Evolutionary conservation across 2,797 vertebrate genomes (phyloP).

Genomic region (Hirundo rustica): DNA sequence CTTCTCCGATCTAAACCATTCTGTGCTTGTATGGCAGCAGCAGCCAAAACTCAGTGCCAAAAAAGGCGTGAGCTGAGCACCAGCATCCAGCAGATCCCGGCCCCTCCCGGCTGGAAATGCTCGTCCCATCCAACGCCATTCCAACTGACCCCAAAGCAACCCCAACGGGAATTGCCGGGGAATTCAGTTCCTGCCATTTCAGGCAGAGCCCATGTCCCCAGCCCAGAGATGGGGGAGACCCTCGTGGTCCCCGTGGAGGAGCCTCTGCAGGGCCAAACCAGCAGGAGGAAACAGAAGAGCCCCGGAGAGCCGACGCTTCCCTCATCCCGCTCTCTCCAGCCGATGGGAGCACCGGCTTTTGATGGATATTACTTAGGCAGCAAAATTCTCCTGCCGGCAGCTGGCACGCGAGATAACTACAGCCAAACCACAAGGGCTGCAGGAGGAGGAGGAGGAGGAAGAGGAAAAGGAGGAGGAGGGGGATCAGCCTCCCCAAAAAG

Average conservation of each 20-base stretch:
- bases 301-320: background rate
- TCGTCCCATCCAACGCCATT: background rate
- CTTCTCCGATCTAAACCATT: background rate
- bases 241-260: background rate
- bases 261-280: background rate
- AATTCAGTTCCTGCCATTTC: background rate
- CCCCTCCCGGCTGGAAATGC: background rate
- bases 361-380: background rate
- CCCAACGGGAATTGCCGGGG: rapidly evolving
- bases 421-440: background rate
- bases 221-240: rapidly evolving
- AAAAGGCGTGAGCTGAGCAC: background rate
- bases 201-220: background rate
- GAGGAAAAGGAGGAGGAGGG: background rate
- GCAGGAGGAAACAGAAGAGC: background rate
- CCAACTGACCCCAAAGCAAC: rapidly evolving
- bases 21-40: background rate
- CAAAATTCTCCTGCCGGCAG: background rate
- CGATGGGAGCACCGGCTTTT: background rate
- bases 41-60: background rate
- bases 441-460: background rate
- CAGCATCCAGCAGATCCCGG: background rate
- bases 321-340: background rate
- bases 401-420: background rate
- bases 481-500: background rate